A percentile compares a stretch with the other conserved stretches of the same genome.
phyloP scores from a whole-genome alignment of 2,797 vertebrate species.

The Bryconaethiops microstoma region DNA sequence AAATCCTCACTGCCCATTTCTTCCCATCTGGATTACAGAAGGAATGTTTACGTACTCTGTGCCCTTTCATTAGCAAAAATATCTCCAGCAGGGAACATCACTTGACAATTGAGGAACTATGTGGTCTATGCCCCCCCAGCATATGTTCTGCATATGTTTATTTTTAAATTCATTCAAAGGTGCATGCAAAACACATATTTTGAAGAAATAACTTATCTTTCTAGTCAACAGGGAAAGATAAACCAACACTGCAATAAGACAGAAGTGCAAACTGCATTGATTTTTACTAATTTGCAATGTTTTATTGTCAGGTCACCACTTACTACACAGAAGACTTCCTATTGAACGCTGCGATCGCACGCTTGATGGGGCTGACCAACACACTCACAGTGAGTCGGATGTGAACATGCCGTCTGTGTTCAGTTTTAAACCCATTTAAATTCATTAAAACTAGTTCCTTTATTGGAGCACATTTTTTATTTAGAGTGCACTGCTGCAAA shows the following conservation, averaged over 20 bases:
- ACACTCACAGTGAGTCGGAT: constrained; percentile 81
- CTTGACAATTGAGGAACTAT: constrained; percentile 9
- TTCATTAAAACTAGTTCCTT: background rate
- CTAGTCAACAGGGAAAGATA: too few relatives aligned
- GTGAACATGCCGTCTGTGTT: background rate
- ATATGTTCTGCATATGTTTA: background rate
- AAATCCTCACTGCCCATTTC: constrained; percentile 18
- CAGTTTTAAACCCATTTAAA: background rate
- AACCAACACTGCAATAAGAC: background rate
- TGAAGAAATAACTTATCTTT: background rate
- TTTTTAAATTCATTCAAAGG: background rate
- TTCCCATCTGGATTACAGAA: constrained; percentile 27
- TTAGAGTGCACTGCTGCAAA: too few relatives aligned
- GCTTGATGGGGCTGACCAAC: constrained; percentile 90
- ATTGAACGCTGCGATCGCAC: constrained; percentile 90
- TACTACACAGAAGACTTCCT: constrained; percentile 90
- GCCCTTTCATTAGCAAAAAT: constrained; percentile 34
- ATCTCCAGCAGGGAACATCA: constrained; percentile 14
- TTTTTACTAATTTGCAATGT: constrained; percentile 10
- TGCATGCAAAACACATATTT: too few relatives aligned
- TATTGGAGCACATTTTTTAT: background rate
- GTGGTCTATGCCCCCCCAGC: background rate
- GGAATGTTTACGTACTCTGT: constrained; percentile 32
- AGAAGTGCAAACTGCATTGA: background rate
- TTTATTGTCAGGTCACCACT: constrained; percentile 81